Conservation (phyloP, 2,888 invertebrate genomes). For the Parnassius mnemosyne region DNA sequence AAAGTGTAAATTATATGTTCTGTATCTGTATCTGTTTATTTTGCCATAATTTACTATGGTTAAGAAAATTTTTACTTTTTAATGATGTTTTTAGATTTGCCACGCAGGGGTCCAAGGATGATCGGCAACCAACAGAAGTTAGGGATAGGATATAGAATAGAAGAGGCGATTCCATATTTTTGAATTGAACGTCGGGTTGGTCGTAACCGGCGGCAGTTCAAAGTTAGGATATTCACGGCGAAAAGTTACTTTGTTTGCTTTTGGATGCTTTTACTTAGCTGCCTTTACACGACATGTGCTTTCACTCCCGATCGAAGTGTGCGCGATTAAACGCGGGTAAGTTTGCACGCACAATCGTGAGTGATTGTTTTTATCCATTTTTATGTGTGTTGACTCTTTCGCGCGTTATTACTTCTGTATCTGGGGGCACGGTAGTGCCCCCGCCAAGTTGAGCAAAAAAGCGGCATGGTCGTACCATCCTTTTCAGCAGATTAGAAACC, state of each 20-base stretch:
- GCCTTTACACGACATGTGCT: too few relatives aligned
- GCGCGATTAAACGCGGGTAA: too few relatives aligned
- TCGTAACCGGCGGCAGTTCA: conserved; percentile 88
- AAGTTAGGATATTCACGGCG: conserved; percentile 89
- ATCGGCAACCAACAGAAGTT: conserved; percentile 84
- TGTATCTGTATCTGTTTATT: conserved; percentile 69
- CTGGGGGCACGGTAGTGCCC: too few relatives aligned
- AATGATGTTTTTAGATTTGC: conserved; percentile 77
- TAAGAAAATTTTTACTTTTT: conserved; percentile 5
- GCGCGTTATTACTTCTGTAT: too few relatives aligned
- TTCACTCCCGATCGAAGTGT: too few relatives aligned
- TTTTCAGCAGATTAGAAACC: too few relatives aligned
- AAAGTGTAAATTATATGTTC: conserved; percentile 85
- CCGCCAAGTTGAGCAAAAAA: too few relatives aligned
- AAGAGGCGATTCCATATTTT: conserved; percentile 85
- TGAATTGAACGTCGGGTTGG: conserved; percentile 89
- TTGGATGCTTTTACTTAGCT: conserved; percentile 12
- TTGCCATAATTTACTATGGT: background rate
- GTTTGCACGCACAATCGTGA: too few relatives aligned
- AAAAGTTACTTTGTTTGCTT: conserved; percentile 77
- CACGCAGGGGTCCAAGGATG: conserved; percentile 87
- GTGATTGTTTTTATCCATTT: too few relatives aligned
- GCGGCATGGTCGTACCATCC: too few relatives aligned
- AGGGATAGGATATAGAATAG: conserved; percentile 67
- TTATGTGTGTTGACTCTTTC: too few relatives aligned